These are phyloP conservation scores for Elephantulus edwardii DNA, from an alignment of 2,113 vertebrate genomes.

Conservation along the genomic window DNA sequence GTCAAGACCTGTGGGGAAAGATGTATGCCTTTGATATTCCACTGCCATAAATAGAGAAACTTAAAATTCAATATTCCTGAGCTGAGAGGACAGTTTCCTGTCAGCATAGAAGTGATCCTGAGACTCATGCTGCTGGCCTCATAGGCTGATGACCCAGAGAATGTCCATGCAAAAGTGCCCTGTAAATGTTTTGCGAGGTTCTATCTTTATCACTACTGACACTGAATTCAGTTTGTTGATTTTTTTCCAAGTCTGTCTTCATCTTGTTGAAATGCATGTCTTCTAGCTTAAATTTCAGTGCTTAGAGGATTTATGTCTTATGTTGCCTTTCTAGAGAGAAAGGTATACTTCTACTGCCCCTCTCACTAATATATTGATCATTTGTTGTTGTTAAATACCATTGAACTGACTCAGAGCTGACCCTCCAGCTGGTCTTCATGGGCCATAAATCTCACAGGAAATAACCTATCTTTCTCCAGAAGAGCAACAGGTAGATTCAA, in stretches of 20 bases:
- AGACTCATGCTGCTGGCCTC: slow-evolving; percentile 82
- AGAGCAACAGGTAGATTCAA: too few relatives aligned
- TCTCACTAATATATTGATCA: background rate
- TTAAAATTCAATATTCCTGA: slow-evolving; percentile 85
- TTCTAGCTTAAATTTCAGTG: background rate
- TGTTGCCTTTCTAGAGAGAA: background rate
- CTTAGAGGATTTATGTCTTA: background rate
- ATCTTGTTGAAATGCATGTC: background rate
- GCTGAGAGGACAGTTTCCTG: slow-evolving; percentile 83
- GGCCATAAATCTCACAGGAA: too few relatives aligned
- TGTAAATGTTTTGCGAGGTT: rapidly evolving
- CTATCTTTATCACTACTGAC: too few relatives aligned
- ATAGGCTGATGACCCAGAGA: slow-evolving; percentile 78
- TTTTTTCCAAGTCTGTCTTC: background rate
- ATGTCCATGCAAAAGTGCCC: slow-evolving; percentile 82
- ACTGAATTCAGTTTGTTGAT: too few relatives aligned
- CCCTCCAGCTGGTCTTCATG: too few relatives aligned
- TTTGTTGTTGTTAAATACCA: too few relatives aligned
- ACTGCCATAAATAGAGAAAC: slow-evolving; percentile 80
- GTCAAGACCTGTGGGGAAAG: slow-evolving; percentile 82
- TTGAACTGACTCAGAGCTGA: too few relatives aligned
- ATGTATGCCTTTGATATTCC: slow-evolving; percentile 85
- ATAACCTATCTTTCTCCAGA: too few relatives aligned
- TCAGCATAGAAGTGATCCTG: slow-evolving; percentile 77
- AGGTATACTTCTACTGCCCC: background rate